phyloP scores from a whole-genome alignment of 2,888 invertebrate genomes.

The Nephrocerus scutellatus region DNA sequence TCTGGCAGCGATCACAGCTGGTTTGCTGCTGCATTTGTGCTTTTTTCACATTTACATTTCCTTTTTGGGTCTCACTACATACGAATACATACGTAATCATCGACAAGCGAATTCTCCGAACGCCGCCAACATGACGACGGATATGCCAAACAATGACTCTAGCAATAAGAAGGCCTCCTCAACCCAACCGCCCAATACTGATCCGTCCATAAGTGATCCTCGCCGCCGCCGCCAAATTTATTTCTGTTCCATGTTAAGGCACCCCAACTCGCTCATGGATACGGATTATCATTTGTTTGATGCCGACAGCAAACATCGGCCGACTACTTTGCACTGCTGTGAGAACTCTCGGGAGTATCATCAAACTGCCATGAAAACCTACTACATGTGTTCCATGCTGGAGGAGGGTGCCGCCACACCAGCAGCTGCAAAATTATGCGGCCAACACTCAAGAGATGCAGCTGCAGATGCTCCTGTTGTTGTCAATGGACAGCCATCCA shows the following conservation, averaged over 20 bases:
- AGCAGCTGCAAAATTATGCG: slow-evolving; percentile 22
- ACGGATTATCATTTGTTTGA: slow-evolving; percentile 23
- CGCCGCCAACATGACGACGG: slow-evolving; percentile 36
- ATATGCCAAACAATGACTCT: slow-evolving; percentile 26
- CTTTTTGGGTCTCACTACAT: slow-evolving; percentile 77
- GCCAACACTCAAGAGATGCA: slow-evolving; percentile 7
- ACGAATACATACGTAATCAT: slow-evolving; percentile 68
- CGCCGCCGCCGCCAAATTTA: slow-evolving; percentile 32
- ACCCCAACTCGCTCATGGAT: slow-evolving; percentile 37
- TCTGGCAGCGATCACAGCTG: slow-evolving; percentile 67
- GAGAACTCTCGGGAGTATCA: slow-evolving; percentile 46
- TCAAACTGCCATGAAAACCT: slow-evolving; percentile 40
- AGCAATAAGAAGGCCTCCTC: slow-evolving; percentile 16
- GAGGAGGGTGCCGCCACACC: slow-evolving; percentile 46
- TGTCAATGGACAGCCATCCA: too few relatives aligned
- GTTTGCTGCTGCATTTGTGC: slow-evolving; percentile 72
- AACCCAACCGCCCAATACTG: slow-evolving; percentile 28
- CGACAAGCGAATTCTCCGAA: slow-evolving; percentile 49
- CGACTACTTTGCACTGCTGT: slow-evolving; percentile 47
- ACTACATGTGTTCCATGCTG: slow-evolving; percentile 50
- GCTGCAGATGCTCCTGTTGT: slow-evolving; percentile 10
- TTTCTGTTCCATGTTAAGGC: slow-evolving; percentile 46
- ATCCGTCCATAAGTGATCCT: slow-evolving; percentile 1
- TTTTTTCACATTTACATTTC: slow-evolving; percentile 86
- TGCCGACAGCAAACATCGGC: slow-evolving; percentile 29